Evolutionary conservation across 2,113 vertebrate genomes (phyloP), one percentile per base, ranked within the genome.

Genomic region (Gulo gulo): DNA sequence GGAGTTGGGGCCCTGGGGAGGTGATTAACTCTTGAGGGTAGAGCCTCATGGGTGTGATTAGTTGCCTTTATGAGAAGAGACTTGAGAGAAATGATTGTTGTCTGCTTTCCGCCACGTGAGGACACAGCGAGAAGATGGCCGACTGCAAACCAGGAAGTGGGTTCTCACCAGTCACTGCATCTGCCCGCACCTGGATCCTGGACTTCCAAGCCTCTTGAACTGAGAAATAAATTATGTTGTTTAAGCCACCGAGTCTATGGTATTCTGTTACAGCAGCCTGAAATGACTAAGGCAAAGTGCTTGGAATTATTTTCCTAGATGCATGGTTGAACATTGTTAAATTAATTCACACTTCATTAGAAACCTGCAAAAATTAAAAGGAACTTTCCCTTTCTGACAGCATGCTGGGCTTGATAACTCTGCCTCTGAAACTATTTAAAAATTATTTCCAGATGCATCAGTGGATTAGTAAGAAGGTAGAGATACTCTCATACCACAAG

Each of bases 221-320:
- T 20, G 84, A 88, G 63, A 71, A 88, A 69, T 16, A 71, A 88
- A 47, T 47, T 80, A 39, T 59, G 74, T 23, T 59, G 50, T 69
- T 88, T 59, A 71, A 71, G 63, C 61, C 47, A 31, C 52, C 10
- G 4, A 36, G 73, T 42, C 36, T 21, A 45, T 26, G 24, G 73
- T 57, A 29, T 87, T 79, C 92, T 59, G 61, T 45, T 36, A n/a
- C 2, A 88, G 74, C 29, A 57, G 23, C 52, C 74, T 36, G 31
- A 94, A 84, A 52, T 80, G 63, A 47, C 92, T 69, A 71, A 31
- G 23, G 74, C 61, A 50, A 82, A 78, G 16, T 14, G 52, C 16
- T 92, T 10, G 21, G 78, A 93, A 86, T 89, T 69, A 59, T 59
- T 97, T 95, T 81, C 45, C 34, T 67, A 93, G 88, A 79, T 15